phyloP scores from a whole-genome alignment of 2,113 vertebrate species.

The Hipposideros armiger region DNA sequence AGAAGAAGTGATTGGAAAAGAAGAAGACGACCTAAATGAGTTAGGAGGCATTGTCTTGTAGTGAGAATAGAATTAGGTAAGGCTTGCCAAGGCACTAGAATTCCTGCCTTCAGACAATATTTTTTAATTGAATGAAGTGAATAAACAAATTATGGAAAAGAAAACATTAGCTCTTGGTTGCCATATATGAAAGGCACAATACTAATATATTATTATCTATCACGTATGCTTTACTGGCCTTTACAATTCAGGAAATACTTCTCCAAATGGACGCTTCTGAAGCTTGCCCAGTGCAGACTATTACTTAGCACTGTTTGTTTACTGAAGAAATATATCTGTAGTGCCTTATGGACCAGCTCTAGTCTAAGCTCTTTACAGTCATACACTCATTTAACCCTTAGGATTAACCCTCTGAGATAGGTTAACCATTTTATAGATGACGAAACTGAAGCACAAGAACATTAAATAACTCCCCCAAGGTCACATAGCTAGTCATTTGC shows the following conservation, averaged over 20 bases:
- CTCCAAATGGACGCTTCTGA: not conserved
- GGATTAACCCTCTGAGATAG: not conserved
- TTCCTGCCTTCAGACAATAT: not conserved
- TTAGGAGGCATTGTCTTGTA: not conserved
- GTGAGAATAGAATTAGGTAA: not conserved
- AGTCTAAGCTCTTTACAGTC: not conserved
- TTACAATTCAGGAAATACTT: not conserved
- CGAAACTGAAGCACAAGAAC: not conserved
- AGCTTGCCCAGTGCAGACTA: not conserved
- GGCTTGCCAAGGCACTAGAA: not conserved
- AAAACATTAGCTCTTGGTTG: not conserved
- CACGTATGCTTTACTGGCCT: not conserved
- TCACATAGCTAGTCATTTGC: not conserved
- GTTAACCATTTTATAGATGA: not conserved
- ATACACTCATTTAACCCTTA: not conserved
- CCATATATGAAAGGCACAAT: not conserved
- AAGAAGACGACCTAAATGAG: not conserved
- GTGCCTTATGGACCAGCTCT: not conserved
- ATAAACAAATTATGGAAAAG: not conserved
- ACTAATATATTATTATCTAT: not conserved
- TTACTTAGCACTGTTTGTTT: not conserved
- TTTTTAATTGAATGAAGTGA: constrained; percentile 7
- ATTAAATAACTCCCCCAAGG: not conserved
- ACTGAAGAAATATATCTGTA: not conserved
- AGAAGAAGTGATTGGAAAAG: not conserved